Evolutionary conservation across 2,888 invertebrate species (phyloP), one percentile per base, ranked within the genome.

Genomic region (Sthenelais limicola): DNA sequence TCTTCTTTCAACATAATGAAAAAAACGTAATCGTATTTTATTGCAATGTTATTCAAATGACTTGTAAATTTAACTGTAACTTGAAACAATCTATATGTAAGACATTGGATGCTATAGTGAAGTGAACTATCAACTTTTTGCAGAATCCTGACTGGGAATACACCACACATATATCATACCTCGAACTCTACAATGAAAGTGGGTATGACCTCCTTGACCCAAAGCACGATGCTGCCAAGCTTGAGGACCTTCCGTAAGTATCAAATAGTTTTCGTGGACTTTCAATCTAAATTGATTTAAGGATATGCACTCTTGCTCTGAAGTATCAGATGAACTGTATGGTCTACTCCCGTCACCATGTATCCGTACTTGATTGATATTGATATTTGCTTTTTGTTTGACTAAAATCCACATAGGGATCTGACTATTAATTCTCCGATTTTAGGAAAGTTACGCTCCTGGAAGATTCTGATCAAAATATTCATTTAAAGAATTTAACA

Each of bases 131-230:
- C 18, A 15, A 56, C 5, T 18, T 68, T 49, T 76, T 77, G 4
- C 78, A 87, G 87, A 82, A 82, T 76, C 80, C 84, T 2, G 86
- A 85, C 3, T 77, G 78, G 62, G 79, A 80, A 9, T 87, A 78
- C 77, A 83, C 85, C 24, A 79, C 85, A 12, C 83, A 85, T 76
- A 81, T 88, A 21, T 88, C 88, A 4, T 88, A 88, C 77, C 78
- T 88, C 68, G 88, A 88, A 79, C 88, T 88, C 71, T 88, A 88
- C 80, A 88, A 88, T 82, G 88, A 88, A 38, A 83, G 71, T 79
- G 88, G 88, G 15, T 88, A 87, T 80, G 88, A 88, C 73, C 79
- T 88, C 9, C 82, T 88, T 33, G 87, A 88, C 77, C 85, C 88
- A 1, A 86, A 86, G 77, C 87, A 88, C 78, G 87, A 88, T 69